A percentile compares a stretch with the other conserved stretches of the same genome.
These are phyloP conservation scores for Steinernema carpocapsae DNA, from an alignment of 2,888 invertebrate genomes.

Conservation along the genomic window DNA sequence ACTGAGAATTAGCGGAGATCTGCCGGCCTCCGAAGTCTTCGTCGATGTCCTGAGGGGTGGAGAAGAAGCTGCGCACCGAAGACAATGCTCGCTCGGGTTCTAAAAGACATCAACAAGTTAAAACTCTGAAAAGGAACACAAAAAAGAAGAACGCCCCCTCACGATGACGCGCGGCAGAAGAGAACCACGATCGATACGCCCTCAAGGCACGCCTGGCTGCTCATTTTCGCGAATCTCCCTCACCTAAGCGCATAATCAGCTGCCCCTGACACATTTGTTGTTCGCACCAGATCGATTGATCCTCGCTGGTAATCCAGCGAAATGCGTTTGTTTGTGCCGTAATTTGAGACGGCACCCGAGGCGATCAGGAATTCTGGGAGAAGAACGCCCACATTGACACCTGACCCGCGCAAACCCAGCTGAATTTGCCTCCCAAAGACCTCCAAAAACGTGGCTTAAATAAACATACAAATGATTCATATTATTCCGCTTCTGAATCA, in stretches of 20 bases:
- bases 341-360: too few species aligned
- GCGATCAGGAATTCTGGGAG: too few species aligned
- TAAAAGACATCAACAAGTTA: slow-evolving; percentile 25
- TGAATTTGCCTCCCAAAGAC: too few species aligned
- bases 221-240: neutral
- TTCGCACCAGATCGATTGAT: neutral
- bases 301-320: too few species aligned
- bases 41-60: neutral
- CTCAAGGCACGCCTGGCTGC: slow-evolving; percentile 10
- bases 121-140: neutral
- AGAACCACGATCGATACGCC: slow-evolving; percentile 18
- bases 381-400: too few species aligned
- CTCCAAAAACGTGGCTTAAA: too few species aligned
- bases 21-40: neutral
- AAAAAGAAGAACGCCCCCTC: slow-evolving; percentile 27
- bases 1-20: neutral
- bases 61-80: neutral
- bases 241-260: neutral
- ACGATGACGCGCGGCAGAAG: slow-evolving; percentile 17
- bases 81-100: too few species aligned
- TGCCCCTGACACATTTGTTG: neutral
- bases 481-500: too few species aligned
- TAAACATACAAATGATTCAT: too few species aligned
- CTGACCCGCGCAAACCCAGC: too few species aligned
- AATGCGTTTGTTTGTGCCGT: too few species aligned